phyloP scores from a whole-genome alignment of 2,888 invertebrate species.

The Laspeyria flexula region DNA sequence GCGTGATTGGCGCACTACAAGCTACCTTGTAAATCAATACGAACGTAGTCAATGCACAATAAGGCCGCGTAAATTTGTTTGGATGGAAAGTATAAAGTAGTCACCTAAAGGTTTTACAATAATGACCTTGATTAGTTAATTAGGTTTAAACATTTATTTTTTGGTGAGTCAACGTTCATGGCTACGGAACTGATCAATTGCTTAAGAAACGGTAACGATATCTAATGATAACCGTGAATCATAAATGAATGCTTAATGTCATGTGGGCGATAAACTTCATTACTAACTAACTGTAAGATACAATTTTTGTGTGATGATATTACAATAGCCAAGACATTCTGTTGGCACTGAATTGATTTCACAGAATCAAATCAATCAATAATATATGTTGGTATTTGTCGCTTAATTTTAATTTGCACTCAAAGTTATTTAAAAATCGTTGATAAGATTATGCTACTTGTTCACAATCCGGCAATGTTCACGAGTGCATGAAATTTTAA shows the following conservation, averaged over 20 bases:
- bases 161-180: slow-evolving; percentile 1
- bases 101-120: slow-evolving; percentile 26
- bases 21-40: slow-evolving; percentile 57
- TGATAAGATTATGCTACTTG: slow-evolving; percentile 51
- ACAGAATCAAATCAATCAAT: background rate
- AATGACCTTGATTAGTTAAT: slow-evolving; percentile 31
- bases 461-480: slow-evolving; percentile 57
- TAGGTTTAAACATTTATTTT: slow-evolving; percentile 16
- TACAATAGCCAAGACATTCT: background rate
- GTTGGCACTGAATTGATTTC: background rate
- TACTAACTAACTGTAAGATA: background rate
- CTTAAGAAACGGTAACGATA: slow-evolving; percentile 2
- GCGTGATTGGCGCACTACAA: slow-evolving; percentile 48
- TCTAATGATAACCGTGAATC: background rate
- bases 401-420: background rate
- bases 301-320: no score
- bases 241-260: background rate
- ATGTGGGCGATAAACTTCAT: background rate
- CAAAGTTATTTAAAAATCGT: slow-evolving; percentile 24
- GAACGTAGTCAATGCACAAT: slow-evolving; percentile 34
- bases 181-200: slow-evolving; percentile 23
- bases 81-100: slow-evolving; percentile 46
- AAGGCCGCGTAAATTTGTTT: slow-evolving; percentile 42
- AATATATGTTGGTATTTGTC: background rate
- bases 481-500: slow-evolving; percentile 67